phyloP scores from a whole-genome alignment of 1,140 invertebrate genomes.

The Choristoneura fumiferana region DNA sequence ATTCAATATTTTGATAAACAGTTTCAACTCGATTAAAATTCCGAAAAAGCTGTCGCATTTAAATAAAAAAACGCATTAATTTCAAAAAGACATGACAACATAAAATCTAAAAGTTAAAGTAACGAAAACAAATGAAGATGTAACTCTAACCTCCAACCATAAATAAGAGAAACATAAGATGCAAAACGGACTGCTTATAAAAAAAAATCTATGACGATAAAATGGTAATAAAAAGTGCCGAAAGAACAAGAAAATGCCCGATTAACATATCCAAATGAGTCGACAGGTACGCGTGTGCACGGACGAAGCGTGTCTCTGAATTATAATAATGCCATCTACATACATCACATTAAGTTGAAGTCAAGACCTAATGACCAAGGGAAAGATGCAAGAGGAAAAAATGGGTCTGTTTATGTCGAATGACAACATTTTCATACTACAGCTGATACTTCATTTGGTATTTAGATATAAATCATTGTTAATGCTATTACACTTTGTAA shows the following conservation, averaged over 20 bases:
- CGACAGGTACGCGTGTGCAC: slow-evolving; percentile 14
- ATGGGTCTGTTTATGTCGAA: background rate
- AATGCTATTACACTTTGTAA: too few relatives aligned
- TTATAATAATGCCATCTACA: slow-evolving; percentile 19
- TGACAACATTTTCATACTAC: too few relatives aligned
- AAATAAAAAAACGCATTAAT: slow-evolving; percentile 1
- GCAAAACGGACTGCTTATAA: slow-evolving; percentile 13
- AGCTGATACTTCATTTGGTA: too few relatives aligned
- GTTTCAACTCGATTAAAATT: background rate
- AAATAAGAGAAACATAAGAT: slow-evolving; percentile 6
- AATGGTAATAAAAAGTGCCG: slow-evolving; percentile 20
- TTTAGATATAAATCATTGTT: too few relatives aligned
- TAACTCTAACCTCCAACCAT: slow-evolving; percentile 8
- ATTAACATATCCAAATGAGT: slow-evolving; percentile 22
- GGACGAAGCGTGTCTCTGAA: slow-evolving; percentile 16
- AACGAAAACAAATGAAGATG: slow-evolving; percentile 5
- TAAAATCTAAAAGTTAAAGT: slow-evolving; percentile 8
- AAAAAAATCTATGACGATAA: slow-evolving; percentile 19
- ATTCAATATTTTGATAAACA: too few relatives aligned
- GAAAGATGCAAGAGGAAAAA: background rate
- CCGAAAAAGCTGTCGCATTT: background rate
- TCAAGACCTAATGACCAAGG: slow-evolving; percentile 9
- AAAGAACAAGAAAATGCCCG: slow-evolving; percentile 17
- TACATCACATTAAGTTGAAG: slow-evolving; percentile 16
- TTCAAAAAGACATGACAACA: background rate